phyloP scores from a whole-genome alignment of 2,113 vertebrate species.

The Piprites chloris region DNA sequence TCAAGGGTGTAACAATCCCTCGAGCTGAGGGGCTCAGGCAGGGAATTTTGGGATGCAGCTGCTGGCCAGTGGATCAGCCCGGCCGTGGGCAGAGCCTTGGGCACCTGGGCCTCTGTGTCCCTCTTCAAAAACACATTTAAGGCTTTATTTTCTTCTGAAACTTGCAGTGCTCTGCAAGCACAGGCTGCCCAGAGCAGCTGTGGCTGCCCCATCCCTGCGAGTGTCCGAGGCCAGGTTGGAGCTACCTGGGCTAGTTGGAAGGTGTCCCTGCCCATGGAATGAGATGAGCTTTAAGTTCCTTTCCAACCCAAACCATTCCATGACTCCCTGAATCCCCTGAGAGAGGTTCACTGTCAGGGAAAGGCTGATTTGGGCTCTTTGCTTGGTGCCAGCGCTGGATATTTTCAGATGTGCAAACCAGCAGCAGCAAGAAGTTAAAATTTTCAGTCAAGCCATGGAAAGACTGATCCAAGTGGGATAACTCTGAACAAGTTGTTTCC shows the following conservation, averaged over 20 bases:
- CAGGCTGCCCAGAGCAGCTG: background rate
- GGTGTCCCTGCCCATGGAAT: background rate
- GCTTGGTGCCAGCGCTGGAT: rapidly evolving
- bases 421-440: background rate
- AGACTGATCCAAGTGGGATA: background rate
- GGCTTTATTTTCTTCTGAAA: background rate
- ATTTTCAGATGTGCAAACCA: background rate
- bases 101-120: background rate
- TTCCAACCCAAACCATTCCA: background rate
- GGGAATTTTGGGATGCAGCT: background rate
- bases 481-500: background rate
- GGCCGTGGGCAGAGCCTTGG: background rate
- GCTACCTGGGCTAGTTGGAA: background rate
- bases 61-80: background rate
- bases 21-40: background rate
- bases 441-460: background rate
- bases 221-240: background rate
- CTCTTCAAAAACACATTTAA: background rate
- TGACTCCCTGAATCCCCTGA: rapidly evolving
- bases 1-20: background rate
- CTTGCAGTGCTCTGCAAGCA: background rate
- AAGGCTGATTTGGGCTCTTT: background rate
- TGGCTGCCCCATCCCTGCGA: background rate
- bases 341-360: background rate
- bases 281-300: background rate